Evolutionary conservation across 1,140 invertebrate genomes (phyloP).

Genomic region (Gryon sp.): DNA sequence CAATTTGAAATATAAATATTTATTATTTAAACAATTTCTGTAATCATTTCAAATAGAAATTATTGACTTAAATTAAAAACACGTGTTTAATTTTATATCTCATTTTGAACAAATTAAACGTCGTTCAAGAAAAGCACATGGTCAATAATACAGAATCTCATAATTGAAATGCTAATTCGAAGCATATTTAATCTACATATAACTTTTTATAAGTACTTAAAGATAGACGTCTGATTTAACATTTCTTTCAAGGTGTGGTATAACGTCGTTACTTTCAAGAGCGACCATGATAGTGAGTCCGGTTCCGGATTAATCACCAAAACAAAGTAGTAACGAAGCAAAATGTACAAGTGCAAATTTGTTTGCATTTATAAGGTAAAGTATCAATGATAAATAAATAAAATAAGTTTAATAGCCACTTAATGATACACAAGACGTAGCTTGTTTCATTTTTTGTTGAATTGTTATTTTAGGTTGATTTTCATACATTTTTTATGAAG

Average conservation of each 20-base stretch:
- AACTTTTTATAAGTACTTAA: conserved; percentile 29
- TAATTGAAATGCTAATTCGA: not conserved
- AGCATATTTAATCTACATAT: not conserved
- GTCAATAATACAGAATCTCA: not conserved
- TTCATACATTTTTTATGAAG: too few species aligned
- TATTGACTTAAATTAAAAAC: too few species aligned
- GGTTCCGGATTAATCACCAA: conserved; percentile 48
- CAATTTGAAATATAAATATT: too few species aligned
- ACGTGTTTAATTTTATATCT: too few species aligned
- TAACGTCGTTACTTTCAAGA: conserved; percentile 42
- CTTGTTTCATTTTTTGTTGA: too few species aligned
- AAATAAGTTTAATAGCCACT: too few species aligned
- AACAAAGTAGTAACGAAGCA: not conserved
- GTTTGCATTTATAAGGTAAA: not conserved
- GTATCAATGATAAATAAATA: not conserved
- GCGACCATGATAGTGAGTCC: conserved; percentile 44
- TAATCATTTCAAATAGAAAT: too few species aligned
- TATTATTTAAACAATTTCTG: too few species aligned
- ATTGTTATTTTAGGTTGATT: too few species aligned
- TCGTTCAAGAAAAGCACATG: not conserved
- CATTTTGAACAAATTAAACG: too few species aligned
- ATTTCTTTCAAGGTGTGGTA: conserved; percentile 45
- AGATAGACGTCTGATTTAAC: conserved; percentile 14
- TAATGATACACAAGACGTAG: too few species aligned
- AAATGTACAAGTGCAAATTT: not conserved